Evolutionary conservation across 2,797 vertebrate species (phyloP).

Genomic region (Gobionotothen gibberifrons): DNA sequence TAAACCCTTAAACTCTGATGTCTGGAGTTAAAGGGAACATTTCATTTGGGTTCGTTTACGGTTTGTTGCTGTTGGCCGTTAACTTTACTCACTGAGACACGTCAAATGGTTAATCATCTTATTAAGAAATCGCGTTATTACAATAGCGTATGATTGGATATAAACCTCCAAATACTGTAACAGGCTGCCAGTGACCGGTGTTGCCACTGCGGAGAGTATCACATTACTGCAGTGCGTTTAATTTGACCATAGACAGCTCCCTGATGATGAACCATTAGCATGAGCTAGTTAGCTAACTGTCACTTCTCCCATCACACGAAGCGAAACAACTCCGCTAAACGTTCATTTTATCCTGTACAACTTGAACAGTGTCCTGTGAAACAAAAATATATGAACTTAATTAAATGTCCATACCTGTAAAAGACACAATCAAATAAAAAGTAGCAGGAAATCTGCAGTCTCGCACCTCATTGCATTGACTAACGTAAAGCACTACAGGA

Average conservation of each 20-base stretch:
- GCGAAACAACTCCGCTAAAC: neutral
- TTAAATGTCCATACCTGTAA: conserved; percentile 65
- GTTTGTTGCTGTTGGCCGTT: neutral
- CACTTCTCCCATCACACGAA: conserved; percentile 11
- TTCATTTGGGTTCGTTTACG: neutral
- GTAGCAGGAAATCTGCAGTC: conserved; percentile 20
- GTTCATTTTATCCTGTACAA: accelerated
- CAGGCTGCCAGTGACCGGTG: neutral
- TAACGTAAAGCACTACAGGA: conserved; percentile 59
- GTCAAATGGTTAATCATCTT: neutral
- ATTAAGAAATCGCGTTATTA: neutral
- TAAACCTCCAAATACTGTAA: neutral
- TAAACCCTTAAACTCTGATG: conserved; percentile 3
- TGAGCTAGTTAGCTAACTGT: conserved; percentile 25
- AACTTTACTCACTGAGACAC: neutral
- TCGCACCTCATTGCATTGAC: conserved; percentile 57
- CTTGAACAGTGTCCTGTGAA: accelerated
- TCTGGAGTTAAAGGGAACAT: neutral
- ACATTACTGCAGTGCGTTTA: conserved; percentile 56
- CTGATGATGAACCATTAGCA: conserved; percentile 41
- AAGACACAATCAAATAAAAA: conserved; percentile 60
- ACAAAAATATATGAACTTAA: neutral
- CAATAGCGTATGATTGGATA: neutral
- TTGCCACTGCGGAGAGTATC: conserved; percentile 23
- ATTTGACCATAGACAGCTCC: conserved; percentile 11